phyloP scores from a whole-genome alignment of 2,113 vertebrate genomes.

The Bufo gargarizans region DNA sequence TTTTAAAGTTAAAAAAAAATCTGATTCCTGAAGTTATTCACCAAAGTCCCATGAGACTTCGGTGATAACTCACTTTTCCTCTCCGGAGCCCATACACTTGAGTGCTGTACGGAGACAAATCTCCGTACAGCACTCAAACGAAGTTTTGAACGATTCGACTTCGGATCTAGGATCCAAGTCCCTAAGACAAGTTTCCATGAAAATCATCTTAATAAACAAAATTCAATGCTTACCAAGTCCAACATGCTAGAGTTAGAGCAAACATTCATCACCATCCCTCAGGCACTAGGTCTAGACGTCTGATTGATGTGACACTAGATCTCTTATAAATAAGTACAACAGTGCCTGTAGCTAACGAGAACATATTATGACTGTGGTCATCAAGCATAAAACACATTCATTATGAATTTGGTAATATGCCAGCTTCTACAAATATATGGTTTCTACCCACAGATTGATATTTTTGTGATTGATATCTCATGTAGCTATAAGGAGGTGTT shows the following conservation, averaged over 20 bases:
- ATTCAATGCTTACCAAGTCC: not conserved
- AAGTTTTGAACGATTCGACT: too few relatives aligned
- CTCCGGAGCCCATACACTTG: too few relatives aligned
- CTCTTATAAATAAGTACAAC: not conserved
- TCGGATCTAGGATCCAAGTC: too few relatives aligned
- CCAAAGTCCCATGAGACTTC: too few relatives aligned
- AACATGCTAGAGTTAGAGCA: not conserved
- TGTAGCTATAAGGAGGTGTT: not conserved
- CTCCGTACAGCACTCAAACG: too few relatives aligned
- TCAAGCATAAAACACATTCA: not conserved
- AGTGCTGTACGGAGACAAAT: too few relatives aligned
- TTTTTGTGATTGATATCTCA: constrained; percentile 3
- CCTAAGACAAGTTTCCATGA: too few relatives aligned
- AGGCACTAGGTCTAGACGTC: not conserved
- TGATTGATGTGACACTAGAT: not conserved
- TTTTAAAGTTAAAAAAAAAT: too few relatives aligned
- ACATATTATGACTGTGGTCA: not conserved
- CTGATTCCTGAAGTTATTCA: too few relatives aligned
- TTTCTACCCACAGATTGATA: not conserved
- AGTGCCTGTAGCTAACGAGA: not conserved
- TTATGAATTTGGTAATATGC: not conserved
- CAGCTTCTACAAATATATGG: not conserved
- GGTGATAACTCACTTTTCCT: too few relatives aligned
- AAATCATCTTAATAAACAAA: too few relatives aligned
- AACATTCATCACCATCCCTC: not conserved